Percentiles rank a stretch among this genome's conserved stretches.
phyloP scores from a whole-genome alignment of 1,140 invertebrate genomes.

The Periplaneta americana region DNA sequence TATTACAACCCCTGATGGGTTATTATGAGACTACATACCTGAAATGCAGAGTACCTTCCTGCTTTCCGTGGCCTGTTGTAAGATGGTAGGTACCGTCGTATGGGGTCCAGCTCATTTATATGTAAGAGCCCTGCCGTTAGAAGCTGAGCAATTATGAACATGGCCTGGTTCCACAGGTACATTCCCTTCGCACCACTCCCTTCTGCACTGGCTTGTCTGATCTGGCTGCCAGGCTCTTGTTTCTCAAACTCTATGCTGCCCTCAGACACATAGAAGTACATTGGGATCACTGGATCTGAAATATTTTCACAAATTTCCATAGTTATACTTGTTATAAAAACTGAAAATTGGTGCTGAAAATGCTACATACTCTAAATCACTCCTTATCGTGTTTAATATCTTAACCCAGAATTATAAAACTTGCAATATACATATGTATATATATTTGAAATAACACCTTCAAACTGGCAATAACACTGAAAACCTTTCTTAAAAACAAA shows the following conservation, averaged over 20 bases:
- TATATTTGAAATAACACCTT: no score
- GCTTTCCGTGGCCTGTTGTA: constrained; percentile 88
- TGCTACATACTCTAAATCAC: no score
- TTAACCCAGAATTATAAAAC: no score
- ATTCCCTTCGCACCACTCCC: constrained; percentile 42
- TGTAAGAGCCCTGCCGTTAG: constrained; percentile 84
- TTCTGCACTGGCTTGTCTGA: constrained; percentile 52
- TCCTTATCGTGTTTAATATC: no score
- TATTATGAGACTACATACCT: no score
- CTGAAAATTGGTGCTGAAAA: no score
- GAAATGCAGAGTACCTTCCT: constrained; percentile 93
- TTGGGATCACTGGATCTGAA: constrained; percentile 72
- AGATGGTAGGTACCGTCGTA: constrained; percentile 90
- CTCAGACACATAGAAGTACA: constrained; percentile 88
- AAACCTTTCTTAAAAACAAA: no score
- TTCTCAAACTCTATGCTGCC: constrained; percentile 73
- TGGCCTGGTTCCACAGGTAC: constrained; percentile 86
- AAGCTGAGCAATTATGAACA: constrained; percentile 91
- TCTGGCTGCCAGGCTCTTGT: constrained; percentile 61
- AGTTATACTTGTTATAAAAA: no score
- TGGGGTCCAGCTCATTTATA: constrained; percentile 93
- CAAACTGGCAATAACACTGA: no score
- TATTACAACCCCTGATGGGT: no score
- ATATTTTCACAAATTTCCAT: not conserved
- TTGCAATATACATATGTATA: no score